Conservation (phyloP, 64 coral and sea anemone species). For the Catalaphyllia jardinei region DNA sequence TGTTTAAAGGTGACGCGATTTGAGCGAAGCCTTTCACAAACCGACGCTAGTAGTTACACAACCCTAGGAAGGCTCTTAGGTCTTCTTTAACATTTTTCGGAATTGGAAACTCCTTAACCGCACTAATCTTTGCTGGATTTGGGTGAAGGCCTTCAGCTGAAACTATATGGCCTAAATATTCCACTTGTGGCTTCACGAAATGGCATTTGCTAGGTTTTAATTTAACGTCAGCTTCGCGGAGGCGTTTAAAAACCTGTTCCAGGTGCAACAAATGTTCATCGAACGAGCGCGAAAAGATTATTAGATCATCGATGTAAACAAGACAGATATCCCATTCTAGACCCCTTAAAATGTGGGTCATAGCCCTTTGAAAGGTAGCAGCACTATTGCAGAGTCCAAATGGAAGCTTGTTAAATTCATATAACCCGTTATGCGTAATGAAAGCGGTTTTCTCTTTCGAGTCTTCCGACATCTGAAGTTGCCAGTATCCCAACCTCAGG, state of each 20-base stretch:
- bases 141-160: background rate
- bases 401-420: too few relatives aligned
- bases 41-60: conserved; percentile 22
- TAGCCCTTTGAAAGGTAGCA: background rate
- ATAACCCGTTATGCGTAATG: conserved; percentile 15
- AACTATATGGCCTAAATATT: background rate
- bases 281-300: conserved; percentile 31
- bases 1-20: background rate
- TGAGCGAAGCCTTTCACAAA: conserved; percentile 1
- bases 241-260: background rate
- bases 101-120: background rate
- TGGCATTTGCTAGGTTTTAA: conserved; percentile 38
- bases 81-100: conserved; percentile 8
- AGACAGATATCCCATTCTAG: conserved; percentile 36
- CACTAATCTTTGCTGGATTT: background rate
- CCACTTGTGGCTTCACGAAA: background rate
- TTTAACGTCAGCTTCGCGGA: background rate
- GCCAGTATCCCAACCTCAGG: background rate
- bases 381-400: too few relatives aligned
- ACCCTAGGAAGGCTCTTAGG: background rate
- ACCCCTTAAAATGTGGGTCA: background rate
- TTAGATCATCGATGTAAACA: conserved; percentile 22
- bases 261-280: conserved; percentile 17
- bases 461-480: background rate
- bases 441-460: conserved; percentile 11